Conservation (phyloP, 2,113 vertebrate species). For the Scortum barcoo region DNA sequence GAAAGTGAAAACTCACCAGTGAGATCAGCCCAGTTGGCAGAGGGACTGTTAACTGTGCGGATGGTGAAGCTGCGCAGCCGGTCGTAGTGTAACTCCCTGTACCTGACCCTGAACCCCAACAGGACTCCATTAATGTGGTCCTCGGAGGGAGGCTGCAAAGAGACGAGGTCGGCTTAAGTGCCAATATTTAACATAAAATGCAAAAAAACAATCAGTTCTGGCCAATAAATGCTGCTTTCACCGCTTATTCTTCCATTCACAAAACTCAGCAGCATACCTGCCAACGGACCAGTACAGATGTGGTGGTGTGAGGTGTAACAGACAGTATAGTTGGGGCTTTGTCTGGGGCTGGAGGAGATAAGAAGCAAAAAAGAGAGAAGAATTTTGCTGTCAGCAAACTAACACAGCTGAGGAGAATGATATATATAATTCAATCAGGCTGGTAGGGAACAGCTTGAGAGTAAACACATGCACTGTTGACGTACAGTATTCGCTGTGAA, state of each 20-base stretch:
- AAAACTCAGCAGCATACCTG: conserved; percentile 85
- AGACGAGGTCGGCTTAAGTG: conserved; percentile 6
- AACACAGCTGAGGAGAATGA: conserved; percentile 44
- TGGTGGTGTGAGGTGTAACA: conserved; percentile 96
- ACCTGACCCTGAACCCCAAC: conserved; percentile 94
- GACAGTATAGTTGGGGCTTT: conserved; percentile 94
- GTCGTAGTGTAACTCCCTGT: conserved; percentile 91
- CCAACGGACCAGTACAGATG: conserved; percentile 96
- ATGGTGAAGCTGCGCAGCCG: conserved; percentile 87
- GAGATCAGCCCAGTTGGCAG: conserved; percentile 90
- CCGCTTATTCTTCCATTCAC: not conserved
- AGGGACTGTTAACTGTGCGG: conserved; percentile 84
- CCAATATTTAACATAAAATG: not conserved
- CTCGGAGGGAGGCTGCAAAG: conserved; percentile 89
- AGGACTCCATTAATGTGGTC: conserved; percentile 97
- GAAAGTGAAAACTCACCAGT: conserved; percentile 87
- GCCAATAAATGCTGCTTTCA: not conserved
- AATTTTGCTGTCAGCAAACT: conserved; percentile 25
- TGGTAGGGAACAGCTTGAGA: conserved; percentile 28
- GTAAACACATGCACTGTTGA: conserved; percentile 47
- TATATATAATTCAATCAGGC: conserved; percentile 59
- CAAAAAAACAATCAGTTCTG: not conserved
- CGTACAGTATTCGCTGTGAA: conserved; percentile 32
- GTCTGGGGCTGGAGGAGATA: conserved; percentile 88
- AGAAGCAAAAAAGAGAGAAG: not conserved